phyloP scores from a whole-genome alignment of 2,797 vertebrate species.

The Syncerus caffer region DNA sequence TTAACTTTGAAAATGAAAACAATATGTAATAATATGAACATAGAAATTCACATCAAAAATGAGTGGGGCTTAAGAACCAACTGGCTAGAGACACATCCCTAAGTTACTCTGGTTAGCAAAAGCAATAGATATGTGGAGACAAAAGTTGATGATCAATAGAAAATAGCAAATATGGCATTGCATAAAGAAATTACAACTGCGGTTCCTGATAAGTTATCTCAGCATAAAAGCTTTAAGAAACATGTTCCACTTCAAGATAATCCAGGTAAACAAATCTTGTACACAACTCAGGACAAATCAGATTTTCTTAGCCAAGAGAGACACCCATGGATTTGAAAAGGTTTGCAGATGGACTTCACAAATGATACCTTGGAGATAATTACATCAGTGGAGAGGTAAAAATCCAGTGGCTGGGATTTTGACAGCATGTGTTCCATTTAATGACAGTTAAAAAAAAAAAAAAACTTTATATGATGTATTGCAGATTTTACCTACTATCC shows the following conservation, averaged over 20 bases:
- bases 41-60: conserved; percentile 26
- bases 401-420: conserved; percentile 2
- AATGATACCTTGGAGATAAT: neutral
- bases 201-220: neutral
- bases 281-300: neutral
- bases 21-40: conserved; percentile 54
- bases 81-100: neutral
- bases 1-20: conserved; percentile 74
- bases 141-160: neutral
- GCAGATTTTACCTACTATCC: neutral
- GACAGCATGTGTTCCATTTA: neutral
- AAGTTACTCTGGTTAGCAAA: conserved; percentile 4
- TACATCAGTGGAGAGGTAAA: neutral
- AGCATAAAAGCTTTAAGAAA: neutral
- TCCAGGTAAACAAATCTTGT: neutral
- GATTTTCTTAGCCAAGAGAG: conserved; percentile 34
- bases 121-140: neutral
- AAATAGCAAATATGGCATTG: neutral
- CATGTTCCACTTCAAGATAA: neutral
- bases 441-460: conserved; percentile 15
- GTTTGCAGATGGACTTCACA: neutral
- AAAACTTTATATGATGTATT: neutral
- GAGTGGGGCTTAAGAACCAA: neutral
- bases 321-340: neutral
- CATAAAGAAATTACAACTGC: neutral